Percentiles rank a stretch among this genome's conserved stretches.
phyloP scores from a whole-genome alignment of 1,140 invertebrate genomes.

The Aphaenogaster rudis region DNA sequence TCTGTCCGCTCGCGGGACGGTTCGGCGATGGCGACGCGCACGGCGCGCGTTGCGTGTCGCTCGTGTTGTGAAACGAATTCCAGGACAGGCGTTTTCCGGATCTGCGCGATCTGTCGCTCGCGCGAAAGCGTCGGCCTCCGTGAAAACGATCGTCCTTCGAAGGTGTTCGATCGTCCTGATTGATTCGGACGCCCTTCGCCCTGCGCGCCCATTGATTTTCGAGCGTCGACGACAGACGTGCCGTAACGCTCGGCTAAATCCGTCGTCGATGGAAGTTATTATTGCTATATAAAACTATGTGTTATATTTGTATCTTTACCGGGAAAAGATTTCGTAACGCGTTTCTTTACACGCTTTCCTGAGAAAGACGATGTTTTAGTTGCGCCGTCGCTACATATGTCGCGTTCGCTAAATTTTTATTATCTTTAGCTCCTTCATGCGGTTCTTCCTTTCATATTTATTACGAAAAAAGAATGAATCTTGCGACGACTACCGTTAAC shows the following conservation, averaged over 20 bases:
- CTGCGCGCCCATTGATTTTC: neutral
- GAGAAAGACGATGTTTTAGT: constrained; percentile 48
- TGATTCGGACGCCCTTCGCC: neutral
- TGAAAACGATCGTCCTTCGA: constrained; percentile 12
- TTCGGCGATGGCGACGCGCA: constrained; percentile 67
- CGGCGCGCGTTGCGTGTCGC: constrained; percentile 27
- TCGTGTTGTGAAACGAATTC: constrained; percentile 78
- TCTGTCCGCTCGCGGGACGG: constrained; percentile 56
- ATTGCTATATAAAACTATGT: neutral
- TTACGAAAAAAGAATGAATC: no score
- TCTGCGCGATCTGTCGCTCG: constrained; percentile 33
- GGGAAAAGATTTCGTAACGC: constrained; percentile 34
- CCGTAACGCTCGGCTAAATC: constrained; percentile 1
- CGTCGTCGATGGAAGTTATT: constrained; percentile 25
- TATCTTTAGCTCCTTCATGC: neutral
- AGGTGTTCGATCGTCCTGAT: no score
- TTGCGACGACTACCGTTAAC: no score
- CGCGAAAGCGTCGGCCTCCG: constrained; percentile 52
- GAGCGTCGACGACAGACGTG: neutral
- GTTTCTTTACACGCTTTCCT: neutral
- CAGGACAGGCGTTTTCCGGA: constrained; percentile 74
- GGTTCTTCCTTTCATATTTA: no score
- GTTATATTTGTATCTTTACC: constrained; percentile 33
- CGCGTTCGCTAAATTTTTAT: neutral
- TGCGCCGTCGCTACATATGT: neutral